Conservation (phyloP, 2,888 invertebrate genomes). For the Carterocephalus palaemon region DNA sequence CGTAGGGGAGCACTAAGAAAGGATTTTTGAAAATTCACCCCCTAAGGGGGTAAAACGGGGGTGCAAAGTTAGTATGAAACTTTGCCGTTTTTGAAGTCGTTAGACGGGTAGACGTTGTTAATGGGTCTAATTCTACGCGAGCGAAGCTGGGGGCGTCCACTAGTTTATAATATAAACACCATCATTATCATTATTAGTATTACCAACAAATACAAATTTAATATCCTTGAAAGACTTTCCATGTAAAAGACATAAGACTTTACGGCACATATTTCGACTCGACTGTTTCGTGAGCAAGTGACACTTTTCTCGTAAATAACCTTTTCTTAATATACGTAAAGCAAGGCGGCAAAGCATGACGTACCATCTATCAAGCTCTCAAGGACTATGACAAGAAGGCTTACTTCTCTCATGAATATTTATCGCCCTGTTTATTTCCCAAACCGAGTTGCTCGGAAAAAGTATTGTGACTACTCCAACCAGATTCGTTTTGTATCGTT, state of each 20-base stretch:
- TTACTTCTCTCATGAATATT: slow-evolving; percentile 71
- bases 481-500: slow-evolving; percentile 34
- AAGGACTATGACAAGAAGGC: slow-evolving; percentile 70
- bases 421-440: slow-evolving; percentile 59
- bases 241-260: slow-evolving; percentile 9
- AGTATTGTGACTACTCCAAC: slow-evolving; percentile 47
- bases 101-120: too few relatives aligned
- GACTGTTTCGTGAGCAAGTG: slow-evolving; percentile 17
- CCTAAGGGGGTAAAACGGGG: too few relatives aligned
- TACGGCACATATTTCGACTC: slow-evolving; percentile 11
- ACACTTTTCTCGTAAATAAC: slow-evolving; percentile 26
- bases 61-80: too few relatives aligned
- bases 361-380: slow-evolving; percentile 68
- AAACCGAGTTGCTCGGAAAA: slow-evolving; percentile 44
- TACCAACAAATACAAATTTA: too few relatives aligned
- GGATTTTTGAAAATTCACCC: too few relatives aligned
- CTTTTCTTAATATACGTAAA: slow-evolving; percentile 36
- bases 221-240: too few relatives aligned
- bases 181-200: too few relatives aligned
- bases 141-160: too few relatives aligned
- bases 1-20: too few relatives aligned
- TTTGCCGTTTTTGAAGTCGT: too few relatives aligned
- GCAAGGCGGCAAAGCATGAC: slow-evolving; percentile 48
- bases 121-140: too few relatives aligned
- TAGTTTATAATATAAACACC: too few relatives aligned